Evolutionary conservation across 2,888 invertebrate species (phyloP).

Genomic region (Nebria brevicollis): DNA sequence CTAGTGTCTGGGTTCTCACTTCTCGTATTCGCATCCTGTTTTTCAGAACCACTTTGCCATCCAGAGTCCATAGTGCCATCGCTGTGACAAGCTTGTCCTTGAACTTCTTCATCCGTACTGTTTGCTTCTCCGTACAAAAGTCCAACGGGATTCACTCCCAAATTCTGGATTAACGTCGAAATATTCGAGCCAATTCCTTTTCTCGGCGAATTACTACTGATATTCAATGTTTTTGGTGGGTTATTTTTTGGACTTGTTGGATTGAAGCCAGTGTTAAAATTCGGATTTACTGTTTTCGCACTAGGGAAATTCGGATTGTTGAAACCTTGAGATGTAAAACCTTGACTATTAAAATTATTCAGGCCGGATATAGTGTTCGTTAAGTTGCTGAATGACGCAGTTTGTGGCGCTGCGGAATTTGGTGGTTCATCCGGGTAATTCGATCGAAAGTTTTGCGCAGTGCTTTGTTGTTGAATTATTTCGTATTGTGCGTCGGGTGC

Average conservation of each 20-base stretch:
- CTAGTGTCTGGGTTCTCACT: slow-evolving; percentile 53
- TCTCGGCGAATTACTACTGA: slow-evolving; percentile 59
- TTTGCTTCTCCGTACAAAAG: slow-evolving; percentile 61
- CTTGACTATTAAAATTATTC: slow-evolving; percentile 58
- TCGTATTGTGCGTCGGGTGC: slow-evolving; percentile 75
- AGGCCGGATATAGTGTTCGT: slow-evolving; percentile 62
- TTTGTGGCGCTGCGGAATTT: slow-evolving; percentile 22
- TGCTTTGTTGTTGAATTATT: slow-evolving; percentile 65
- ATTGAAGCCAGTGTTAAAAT: slow-evolving; percentile 53
- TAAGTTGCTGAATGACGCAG: slow-evolving; percentile 55
- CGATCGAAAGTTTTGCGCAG: slow-evolving; percentile 53
- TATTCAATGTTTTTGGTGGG: slow-evolving; percentile 55
- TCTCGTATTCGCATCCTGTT: slow-evolving; percentile 61
- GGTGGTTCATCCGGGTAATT: slow-evolving; percentile 37
- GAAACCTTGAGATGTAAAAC: slow-evolving; percentile 53
- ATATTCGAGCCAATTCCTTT: slow-evolving; percentile 63
- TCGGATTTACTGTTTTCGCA: slow-evolving; percentile 53
- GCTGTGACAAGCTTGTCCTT: slow-evolving; percentile 60
- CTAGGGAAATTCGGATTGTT: slow-evolving; percentile 50
- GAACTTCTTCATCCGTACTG: slow-evolving; percentile 58
- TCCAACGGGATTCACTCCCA: slow-evolving; percentile 63
- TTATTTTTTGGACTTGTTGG: slow-evolving; percentile 55
- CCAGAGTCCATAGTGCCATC: slow-evolving; percentile 73
- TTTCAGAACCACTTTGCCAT: slow-evolving; percentile 76
- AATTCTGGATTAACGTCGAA: slow-evolving; percentile 64